Evolutionary conservation across 2,888 invertebrate genomes (phyloP).

Genomic region (Flexamia atlantica): DNA sequence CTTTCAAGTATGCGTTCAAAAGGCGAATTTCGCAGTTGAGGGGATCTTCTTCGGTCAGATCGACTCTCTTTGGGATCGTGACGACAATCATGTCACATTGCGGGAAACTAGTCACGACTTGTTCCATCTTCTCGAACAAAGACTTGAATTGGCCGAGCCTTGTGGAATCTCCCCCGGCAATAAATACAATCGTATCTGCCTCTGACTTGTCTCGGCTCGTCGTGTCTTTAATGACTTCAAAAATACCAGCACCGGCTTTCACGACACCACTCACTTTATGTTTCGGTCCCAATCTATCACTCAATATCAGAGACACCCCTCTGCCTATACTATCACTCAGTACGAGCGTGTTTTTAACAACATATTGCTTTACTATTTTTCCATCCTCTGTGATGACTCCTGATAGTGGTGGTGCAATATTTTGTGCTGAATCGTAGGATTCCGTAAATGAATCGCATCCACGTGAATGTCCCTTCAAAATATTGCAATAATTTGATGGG

Average conservation of each 20-base stretch:
- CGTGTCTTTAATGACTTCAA: conserved; percentile 38
- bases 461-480: conserved; percentile 39
- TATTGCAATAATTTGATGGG: background rate
- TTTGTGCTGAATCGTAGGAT: background rate
- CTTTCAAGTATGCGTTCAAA: conserved; percentile 26
- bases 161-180: conserved; percentile 13
- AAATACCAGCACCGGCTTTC: conserved; percentile 21
- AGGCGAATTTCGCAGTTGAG: conserved; percentile 26
- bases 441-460: conserved; percentile 7
- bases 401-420: background rate
- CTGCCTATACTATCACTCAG: conserved; percentile 33
- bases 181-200: conserved; percentile 29
- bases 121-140: conserved; percentile 43
- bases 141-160: conserved; percentile 28
- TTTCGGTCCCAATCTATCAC: conserved; percentile 42
- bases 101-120: conserved; percentile 27
- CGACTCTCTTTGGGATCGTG: conserved; percentile 10
- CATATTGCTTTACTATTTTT: conserved; percentile 17
- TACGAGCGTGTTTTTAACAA: conserved; percentile 18
- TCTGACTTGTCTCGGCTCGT: conserved; percentile 29
- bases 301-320: conserved; percentile 42
- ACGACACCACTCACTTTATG: conserved; percentile 47
- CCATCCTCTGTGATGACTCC: conserved; percentile 26
- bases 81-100: conserved; percentile 14
- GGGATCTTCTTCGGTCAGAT: background rate